Evolutionary conservation across 2,797 vertebrate species (phyloP).

Genomic region (Liparis tanakae): DNA sequence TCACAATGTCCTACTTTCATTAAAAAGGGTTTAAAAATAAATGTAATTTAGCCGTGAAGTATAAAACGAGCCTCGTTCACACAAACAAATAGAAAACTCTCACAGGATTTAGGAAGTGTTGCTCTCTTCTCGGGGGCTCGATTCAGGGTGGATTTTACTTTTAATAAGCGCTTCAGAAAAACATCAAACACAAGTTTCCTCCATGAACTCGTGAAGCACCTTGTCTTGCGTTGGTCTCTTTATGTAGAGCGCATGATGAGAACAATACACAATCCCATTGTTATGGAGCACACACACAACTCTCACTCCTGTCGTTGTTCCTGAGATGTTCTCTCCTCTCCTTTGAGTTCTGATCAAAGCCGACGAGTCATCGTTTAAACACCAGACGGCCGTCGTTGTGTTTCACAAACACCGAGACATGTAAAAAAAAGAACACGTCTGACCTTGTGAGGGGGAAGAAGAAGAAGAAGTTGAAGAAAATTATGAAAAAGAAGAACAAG

Average conservation of each 20-base stretch:
- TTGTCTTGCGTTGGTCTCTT: slow-evolving; percentile 21
- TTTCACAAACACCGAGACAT: slow-evolving; percentile 42
- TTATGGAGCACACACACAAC: slow-evolving; percentile 22
- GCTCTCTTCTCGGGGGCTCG: slow-evolving; percentile 24
- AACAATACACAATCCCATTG: slow-evolving; percentile 24
- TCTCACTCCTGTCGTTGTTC: slow-evolving; percentile 30
- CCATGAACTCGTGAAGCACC: slow-evolving; percentile 31
- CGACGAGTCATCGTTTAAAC: slow-evolving; percentile 1
- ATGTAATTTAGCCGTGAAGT: slow-evolving; percentile 16
- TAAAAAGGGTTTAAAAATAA: slow-evolving; percentile 3
- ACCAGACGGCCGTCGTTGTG: slow-evolving; percentile 27
- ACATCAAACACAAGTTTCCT: slow-evolving; percentile 24
- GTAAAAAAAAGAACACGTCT: slow-evolving; percentile 22
- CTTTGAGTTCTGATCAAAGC: slow-evolving; percentile 44
- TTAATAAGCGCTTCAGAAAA: slow-evolving; percentile 38
- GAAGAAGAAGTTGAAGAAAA: too few relatives aligned
- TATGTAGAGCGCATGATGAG: slow-evolving; percentile 17
- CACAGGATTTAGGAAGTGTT: slow-evolving; percentile 11
- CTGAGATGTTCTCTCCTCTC: slow-evolving; percentile 50
- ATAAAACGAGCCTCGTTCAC: slow-evolving; percentile 11
- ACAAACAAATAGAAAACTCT: slow-evolving; percentile 17
- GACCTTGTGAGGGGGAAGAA: slow-evolving; percentile 30
- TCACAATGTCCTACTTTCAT: slow-evolving; percentile 3
- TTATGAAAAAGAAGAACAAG: too few relatives aligned
- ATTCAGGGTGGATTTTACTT: slow-evolving; percentile 55